Conservation (phyloP, 2,888 invertebrate species). For the Tiliacea citrago region DNA sequence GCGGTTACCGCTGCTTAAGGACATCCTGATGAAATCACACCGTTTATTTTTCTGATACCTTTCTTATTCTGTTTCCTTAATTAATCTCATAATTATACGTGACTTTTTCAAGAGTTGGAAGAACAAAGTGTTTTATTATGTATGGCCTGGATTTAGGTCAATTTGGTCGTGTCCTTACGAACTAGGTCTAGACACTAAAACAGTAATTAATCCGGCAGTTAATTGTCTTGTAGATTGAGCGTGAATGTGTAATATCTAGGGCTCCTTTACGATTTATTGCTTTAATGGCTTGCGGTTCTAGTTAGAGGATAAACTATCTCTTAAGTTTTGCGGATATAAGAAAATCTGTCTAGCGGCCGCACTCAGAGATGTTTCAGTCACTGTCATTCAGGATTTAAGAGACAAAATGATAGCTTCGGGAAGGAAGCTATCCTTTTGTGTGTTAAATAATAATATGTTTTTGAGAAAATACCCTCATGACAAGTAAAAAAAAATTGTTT, state of each 20-base stretch:
- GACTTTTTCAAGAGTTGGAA: neutral
- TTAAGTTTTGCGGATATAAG: neutral
- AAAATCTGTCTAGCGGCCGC: neutral
- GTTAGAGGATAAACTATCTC: neutral
- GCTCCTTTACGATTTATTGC: constrained; percentile 37
- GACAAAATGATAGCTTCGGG: too few relatives aligned
- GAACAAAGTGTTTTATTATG: neutral
- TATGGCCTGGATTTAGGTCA: constrained; percentile 8
- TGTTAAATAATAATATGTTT: too few relatives aligned
- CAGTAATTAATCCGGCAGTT: constrained; percentile 37
- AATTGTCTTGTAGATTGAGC: constrained; percentile 40
- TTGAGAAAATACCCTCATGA: too few relatives aligned
- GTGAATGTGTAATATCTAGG: constrained; percentile 37
- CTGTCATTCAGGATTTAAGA: too few relatives aligned
- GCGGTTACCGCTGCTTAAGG: too few relatives aligned
- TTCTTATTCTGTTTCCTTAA: too few relatives aligned
- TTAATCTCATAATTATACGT: neutral
- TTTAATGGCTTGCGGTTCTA: constrained; percentile 17
- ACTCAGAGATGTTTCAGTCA: neutral
- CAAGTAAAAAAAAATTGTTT: neutral
- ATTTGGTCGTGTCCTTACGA: constrained; percentile 5
- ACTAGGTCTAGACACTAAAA: constrained; percentile 35
- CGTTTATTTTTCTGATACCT: neutral
- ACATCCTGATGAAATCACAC: too few relatives aligned
- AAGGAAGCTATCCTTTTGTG: too few relatives aligned